Percentiles rank a stretch among this genome's conserved stretches.
These are phyloP conservation scores for Palythoa caribaeorum DNA, from an alignment of 92 coral and sea anemone species.

Conservation along the genomic window DNA sequence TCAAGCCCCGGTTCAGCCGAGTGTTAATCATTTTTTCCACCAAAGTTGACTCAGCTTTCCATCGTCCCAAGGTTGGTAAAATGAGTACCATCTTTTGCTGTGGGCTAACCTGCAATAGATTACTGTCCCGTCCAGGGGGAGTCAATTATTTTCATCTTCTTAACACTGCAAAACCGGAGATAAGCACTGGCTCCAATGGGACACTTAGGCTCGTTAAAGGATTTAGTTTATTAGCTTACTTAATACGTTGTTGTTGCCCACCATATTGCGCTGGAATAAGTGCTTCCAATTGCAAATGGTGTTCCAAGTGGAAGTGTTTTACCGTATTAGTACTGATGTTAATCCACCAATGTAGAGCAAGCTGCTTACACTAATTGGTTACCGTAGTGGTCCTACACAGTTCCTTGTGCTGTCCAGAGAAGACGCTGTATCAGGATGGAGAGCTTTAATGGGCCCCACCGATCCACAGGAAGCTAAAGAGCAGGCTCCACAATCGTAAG, in stretches of 20 bases:
- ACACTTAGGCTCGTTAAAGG: no score
- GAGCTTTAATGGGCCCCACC: slow-evolving; percentile 98
- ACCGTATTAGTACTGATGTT: not conserved
- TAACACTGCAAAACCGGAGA: no score
- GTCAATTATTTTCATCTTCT: no score
- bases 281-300: not conserved
- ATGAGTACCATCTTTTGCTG: no score
- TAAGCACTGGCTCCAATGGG: no score
- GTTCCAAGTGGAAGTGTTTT: not conserved
- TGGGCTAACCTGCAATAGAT: no score
- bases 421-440: slow-evolving; percentile 97
- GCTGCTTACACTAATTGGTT: not conserved
- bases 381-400: slow-evolving; percentile 87
- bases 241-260: not conserved
- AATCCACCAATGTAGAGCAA: not conserved
- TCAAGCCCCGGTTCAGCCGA: no score
- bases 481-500: slow-evolving; percentile 94
- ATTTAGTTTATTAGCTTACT: no score
- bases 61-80: no score
- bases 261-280: not conserved
- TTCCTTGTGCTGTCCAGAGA: slow-evolving; percentile 91
- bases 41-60: no score
- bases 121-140: no score
- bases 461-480: slow-evolving; percentile 95
- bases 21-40: no score